phyloP scores from a whole-genome alignment of 2,113 vertebrate species.

The Leiothrix lutea region DNA sequence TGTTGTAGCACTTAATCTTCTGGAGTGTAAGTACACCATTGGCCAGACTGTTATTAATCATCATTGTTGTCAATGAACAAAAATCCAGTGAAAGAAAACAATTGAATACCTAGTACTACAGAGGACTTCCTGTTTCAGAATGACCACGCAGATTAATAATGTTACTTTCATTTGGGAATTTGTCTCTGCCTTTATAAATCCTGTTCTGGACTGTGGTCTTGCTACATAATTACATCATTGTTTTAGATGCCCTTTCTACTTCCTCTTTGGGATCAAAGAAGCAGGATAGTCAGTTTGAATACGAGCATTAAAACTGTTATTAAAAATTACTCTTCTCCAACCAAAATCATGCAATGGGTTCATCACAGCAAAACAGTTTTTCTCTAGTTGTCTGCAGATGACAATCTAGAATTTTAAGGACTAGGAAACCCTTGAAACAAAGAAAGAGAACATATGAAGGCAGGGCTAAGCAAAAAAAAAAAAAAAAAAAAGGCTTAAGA shows the following conservation, averaged over 20 bases:
- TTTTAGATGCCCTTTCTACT: neutral
- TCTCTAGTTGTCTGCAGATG: neutral
- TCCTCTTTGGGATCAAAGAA: neutral
- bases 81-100: neutral
- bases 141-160: neutral
- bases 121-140: neutral
- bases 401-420: neutral
- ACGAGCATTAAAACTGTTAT: neutral
- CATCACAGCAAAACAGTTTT: neutral
- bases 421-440: neutral
- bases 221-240: neutral
- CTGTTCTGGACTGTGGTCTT: neutral
- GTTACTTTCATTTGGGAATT: neutral
- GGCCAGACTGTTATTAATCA: conserved; percentile 9
- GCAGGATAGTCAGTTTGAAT: neutral
- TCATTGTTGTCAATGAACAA: conserved; percentile 32
- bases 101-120: neutral
- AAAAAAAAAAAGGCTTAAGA: neutral
- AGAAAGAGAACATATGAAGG: neutral
- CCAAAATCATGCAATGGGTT: neutral
- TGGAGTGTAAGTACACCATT: neutral
- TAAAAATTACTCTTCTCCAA: neutral
- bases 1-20: conserved; percentile 6
- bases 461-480: neutral
- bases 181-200: neutral